These are phyloP conservation scores for Ptilodon capucinus DNA, from an alignment of 2,888 invertebrate genomes.

Conservation along the genomic window DNA sequence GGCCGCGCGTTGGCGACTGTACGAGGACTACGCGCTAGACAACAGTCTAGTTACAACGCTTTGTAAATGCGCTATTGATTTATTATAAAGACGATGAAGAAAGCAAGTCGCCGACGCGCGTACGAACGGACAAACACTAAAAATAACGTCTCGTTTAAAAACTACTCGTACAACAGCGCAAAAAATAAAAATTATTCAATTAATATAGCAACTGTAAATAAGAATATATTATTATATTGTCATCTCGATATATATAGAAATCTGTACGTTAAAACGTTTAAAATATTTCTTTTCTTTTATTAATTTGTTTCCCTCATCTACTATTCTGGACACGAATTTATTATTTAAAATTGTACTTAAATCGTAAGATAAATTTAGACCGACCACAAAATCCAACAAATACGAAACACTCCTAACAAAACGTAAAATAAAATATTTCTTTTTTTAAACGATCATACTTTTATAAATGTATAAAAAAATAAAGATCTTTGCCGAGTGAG, in stretches of 20 bases:
- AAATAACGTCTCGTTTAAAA: conserved; percentile 31
- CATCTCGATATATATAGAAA: conserved; percentile 76
- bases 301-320: conserved; percentile 60
- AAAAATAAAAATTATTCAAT: conserved; percentile 54
- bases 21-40: neutral
- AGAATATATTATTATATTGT: conserved; percentile 77
- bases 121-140: conserved; percentile 25
- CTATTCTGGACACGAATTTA: conserved; percentile 72
- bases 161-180: conserved; percentile 44
- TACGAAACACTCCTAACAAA: conserved; percentile 56
- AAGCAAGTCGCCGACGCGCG: conserved; percentile 15
- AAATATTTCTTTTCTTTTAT: too few species aligned
- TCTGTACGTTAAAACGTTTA: conserved; percentile 73
- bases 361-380: conserved; percentile 74
- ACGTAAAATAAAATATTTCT: conserved; percentile 46
- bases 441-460: conserved; percentile 31
- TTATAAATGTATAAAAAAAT: conserved; percentile 77
- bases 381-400: conserved; percentile 60
- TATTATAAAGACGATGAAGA: neutral
- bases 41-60: neutral
- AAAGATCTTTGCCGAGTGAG: conserved; percentile 77
- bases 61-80: neutral
- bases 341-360: conserved; percentile 75
- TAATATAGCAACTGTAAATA: conserved; percentile 71
- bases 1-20: conserved; percentile 11